Base-by-base conservation (phyloP, 2,113 vertebrate species). In the Osmerus mordax region DNA sequence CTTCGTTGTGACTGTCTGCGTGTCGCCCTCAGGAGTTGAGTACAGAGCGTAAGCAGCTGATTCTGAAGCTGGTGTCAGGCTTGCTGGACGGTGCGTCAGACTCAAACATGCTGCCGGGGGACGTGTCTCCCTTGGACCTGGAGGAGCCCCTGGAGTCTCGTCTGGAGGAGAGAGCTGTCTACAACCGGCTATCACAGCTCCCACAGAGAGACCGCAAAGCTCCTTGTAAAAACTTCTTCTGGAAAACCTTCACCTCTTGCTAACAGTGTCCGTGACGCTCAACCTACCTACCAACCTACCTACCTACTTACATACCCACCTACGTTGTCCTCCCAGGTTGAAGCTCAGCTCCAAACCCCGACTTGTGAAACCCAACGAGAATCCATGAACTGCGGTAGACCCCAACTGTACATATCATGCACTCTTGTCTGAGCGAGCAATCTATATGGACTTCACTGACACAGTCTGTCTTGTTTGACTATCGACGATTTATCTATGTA, bases 201-300 rank as follows among this genome's bases (percentile, higher is more conserved):
- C 92, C 93, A 5, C 93, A 93, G 86, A 88, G 95, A 13, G 94
- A 95, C 78, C 94, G 95, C 85, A 96, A 96, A 89, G 93, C 93
- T 0, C 94, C 94, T 47, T 96, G 95, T 86, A 96, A 94, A 86
- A 95, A 95, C 85, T 96, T 96, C 93, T 96, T 95, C 92, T 96
- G 95, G 95, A 96, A 96, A 91, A 96, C 95, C 3, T 96, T 95
- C 90, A 95, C 94, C 19, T 92, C 94, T 66, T 96, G 95, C 87
- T 96, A 95, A 92, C 89, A 84, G 79, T 56, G 0, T 0, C 64
- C 56, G 36, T 13, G 16, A 1, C 13, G 32, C 32, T 36, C 32
- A 36, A 36, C 32, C 0, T 54, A 52, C 53, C 61, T 11, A 7
- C 14, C 29, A n/a, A 32, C 25, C 28, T 12, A 68, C 74, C 51